A percentile compares a stretch with the other conserved stretches of the same genome.
phyloP scores from a whole-genome alignment of 2,797 vertebrate genomes.

The Sylvia borin region DNA sequence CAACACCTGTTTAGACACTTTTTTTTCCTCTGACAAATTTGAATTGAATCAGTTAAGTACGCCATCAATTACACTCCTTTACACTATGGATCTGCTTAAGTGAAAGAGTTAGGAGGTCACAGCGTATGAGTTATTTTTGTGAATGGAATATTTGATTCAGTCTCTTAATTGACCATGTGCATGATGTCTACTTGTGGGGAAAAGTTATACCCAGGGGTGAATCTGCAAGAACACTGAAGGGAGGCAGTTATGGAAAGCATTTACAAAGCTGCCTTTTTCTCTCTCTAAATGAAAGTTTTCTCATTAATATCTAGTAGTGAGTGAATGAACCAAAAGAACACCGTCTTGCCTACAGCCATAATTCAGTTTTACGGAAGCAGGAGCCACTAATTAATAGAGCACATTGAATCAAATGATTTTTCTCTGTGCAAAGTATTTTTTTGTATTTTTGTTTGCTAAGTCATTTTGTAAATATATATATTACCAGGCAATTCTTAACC shows the following conservation, averaged over 20 bases:
- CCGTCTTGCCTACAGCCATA: neutral
- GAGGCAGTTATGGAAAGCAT: neutral
- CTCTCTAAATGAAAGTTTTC: neutral
- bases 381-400: neutral
- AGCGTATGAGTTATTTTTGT: neutral
- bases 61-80: conserved; percentile 27
- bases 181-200: neutral
- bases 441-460: neutral
- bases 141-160: neutral
- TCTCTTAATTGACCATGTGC: neutral
- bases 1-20: neutral
- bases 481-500: neutral
- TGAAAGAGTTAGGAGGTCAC: neutral
- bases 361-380: neutral
- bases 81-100: conserved; percentile 2
- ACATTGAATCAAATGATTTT: neutral
- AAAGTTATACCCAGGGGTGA: neutral
- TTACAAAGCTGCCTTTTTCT: neutral
- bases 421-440: neutral
- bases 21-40: neutral
- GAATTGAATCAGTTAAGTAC: neutral
- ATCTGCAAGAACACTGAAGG: neutral
- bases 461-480: neutral
- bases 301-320: neutral
- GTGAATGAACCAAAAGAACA: neutral